These are phyloP conservation scores for Plumapathes pennacea DNA, from an alignment of 92 coral and sea anemone species.

Conservation along the genomic window DNA sequence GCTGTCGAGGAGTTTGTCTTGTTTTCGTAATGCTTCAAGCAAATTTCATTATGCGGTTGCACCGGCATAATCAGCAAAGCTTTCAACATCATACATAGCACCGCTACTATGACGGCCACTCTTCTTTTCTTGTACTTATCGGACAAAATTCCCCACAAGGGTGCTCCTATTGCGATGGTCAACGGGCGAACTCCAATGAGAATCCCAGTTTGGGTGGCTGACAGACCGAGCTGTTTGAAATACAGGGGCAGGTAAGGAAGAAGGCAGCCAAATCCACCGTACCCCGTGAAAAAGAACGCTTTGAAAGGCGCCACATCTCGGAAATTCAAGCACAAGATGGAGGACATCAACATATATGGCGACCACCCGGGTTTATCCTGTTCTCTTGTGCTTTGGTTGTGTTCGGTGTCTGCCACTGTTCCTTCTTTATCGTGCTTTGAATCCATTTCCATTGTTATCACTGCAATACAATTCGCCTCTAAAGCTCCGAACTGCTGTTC, in stretches of 20 bases:
- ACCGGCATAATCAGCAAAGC: not conserved
- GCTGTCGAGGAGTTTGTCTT: too few relatives aligned
- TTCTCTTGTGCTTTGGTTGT: too few relatives aligned
- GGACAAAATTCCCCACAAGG: constrained; percentile 40
- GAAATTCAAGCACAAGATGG: too few relatives aligned
- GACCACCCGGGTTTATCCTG: too few relatives aligned
- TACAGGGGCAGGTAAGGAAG: constrained; percentile 44
- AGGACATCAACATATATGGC: too few relatives aligned
- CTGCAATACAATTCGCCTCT: too few relatives aligned
- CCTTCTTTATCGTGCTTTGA: too few relatives aligned
- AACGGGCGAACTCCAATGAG: constrained; percentile 47
- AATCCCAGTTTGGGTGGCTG: constrained; percentile 48
- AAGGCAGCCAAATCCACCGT: constrained; percentile 47
- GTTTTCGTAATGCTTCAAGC: not conserved
- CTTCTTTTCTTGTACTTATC: constrained; percentile 19
- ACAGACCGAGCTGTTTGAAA: constrained; percentile 61
- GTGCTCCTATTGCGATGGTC: constrained; percentile 38
- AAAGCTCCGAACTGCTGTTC: too few relatives aligned
- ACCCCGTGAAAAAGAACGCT: constrained; percentile 32
- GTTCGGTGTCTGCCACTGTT: too few relatives aligned
- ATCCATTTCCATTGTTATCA: too few relatives aligned
- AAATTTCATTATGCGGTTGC: not conserved
- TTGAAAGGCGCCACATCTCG: constrained; percentile 31
- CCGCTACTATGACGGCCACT: not conserved
- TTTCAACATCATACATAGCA: not conserved